These are phyloP conservation scores for Dendrocincla tyrannina DNA, from an alignment of 2,797 vertebrate genomes.

Conservation along the genomic window DNA sequence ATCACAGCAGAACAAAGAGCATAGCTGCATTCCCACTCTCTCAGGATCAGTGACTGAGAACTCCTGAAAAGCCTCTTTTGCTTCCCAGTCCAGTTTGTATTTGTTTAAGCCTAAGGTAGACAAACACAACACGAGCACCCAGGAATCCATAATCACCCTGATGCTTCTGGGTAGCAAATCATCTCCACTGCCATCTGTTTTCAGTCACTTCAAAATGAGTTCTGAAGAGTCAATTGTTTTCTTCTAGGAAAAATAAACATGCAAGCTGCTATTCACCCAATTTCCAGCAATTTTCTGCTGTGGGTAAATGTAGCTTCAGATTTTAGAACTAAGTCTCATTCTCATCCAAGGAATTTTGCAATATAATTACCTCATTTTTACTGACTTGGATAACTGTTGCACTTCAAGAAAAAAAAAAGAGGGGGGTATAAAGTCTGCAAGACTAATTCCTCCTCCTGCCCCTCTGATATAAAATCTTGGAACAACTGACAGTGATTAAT, in stretches of 20 bases:
- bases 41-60: background rate
- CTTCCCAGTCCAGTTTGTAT: background rate
- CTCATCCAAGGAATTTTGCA: constrained; percentile 75
- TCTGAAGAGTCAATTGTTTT: constrained; percentile 68
- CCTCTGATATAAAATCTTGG: constrained; percentile 61
- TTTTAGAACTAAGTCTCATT: constrained; percentile 50
- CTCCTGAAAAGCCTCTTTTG: background rate
- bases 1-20: background rate
- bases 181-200: constrained; percentile 56
- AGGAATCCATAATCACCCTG: constrained; percentile 43
- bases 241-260: constrained; percentile 71
- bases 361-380: constrained; percentile 77
- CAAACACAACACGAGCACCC: constrained; percentile 10
- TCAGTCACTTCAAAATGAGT: constrained; percentile 55
- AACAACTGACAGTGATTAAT: constrained; percentile 71
- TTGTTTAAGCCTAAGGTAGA: constrained; percentile 10
- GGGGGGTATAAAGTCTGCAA: constrained; percentile 27
- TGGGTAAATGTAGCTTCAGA: constrained; percentile 58
- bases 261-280: constrained; percentile 55
- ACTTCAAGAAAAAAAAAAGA: background rate
- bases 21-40: background rate
- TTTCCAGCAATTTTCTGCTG: constrained; percentile 73
- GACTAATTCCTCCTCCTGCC: constrained; percentile 54
- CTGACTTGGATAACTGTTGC: constrained; percentile 71
- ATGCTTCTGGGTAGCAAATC: constrained; percentile 43